A percentile compares a stretch with the other conserved stretches of the same genome.
Conservation (phyloP, 2,888 invertebrate genomes). For the Leucophora obtusa region DNA sequence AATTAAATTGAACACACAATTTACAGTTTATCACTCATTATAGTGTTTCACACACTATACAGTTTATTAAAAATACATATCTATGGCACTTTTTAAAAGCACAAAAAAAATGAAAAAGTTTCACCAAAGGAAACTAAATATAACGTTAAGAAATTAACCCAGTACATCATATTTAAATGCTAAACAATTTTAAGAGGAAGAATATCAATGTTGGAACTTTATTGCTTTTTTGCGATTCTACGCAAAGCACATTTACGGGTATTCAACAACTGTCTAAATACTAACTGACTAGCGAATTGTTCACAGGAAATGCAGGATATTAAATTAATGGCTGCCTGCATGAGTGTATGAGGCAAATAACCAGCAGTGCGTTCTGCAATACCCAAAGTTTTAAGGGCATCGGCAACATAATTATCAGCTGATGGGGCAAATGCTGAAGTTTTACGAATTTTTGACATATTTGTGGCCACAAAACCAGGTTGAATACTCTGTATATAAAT, state of each 20-base stretch:
- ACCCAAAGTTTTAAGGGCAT: slow-evolving; percentile 86
- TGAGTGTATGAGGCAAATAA: slow-evolving; percentile 81
- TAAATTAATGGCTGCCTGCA: slow-evolving; percentile 70
- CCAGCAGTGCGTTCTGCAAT: slow-evolving; percentile 85
- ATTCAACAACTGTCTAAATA: slow-evolving; percentile 72
- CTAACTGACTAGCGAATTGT: slow-evolving; percentile 71
- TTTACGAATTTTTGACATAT: slow-evolving; percentile 90
- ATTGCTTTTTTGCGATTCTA: slow-evolving; percentile 71
- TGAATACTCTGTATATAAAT: slow-evolving; percentile 89
- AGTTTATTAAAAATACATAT: no score
- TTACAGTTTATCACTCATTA: no score
- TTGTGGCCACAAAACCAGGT: slow-evolving; percentile 94
- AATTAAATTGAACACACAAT: no score
- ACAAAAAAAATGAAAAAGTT: slow-evolving; percentile 18
- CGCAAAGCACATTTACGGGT: slow-evolving; percentile 74
- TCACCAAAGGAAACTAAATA: slow-evolving; percentile 18
- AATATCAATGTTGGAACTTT: slow-evolving; percentile 22
- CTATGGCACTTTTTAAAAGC: slow-evolving; percentile 49
- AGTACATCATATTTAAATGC: slow-evolving; percentile 34
- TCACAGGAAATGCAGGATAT: slow-evolving; percentile 69
- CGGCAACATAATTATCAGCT: slow-evolving; percentile 85
- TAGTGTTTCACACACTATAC: no score
- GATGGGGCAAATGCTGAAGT: slow-evolving; percentile 87
- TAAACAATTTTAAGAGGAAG: slow-evolving; percentile 20
- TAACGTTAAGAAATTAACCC: slow-evolving; percentile 27